Base-by-base conservation (phyloP, 2,888 invertebrate species). In the Nomada ruficornis region DNA sequence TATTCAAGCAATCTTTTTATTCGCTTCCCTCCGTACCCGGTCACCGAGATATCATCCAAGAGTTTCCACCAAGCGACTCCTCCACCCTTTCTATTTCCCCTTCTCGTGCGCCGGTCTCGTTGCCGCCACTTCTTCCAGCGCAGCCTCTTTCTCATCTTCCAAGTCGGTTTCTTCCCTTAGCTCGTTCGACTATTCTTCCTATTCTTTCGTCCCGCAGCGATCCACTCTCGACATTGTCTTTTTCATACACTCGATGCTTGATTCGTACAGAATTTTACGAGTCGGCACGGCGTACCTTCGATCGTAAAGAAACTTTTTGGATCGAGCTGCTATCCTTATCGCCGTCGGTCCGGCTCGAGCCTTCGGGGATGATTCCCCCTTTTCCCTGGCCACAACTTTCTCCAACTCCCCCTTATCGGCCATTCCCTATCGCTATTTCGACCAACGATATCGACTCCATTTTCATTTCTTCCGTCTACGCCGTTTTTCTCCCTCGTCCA, bases 221-320 rank as follows among this genome's bases (percentile, higher is more conserved):
- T 67, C 69, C 65, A 64, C 73, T 74, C 50, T 75, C 78, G 78
- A 54, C 77, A 63, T 75, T 76, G 71, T 69, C 78, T 76, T 80
- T 83, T 76, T 78, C 79, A 64, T 72, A 70, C 76, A 69, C 68
- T 65, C 77, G 83, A 54, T 74, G 65, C 70, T 86, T 62, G 86
- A 88, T 88, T 86, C 81, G 76, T 75, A 36, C 65, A 71, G 79
- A 68, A 85, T 83, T 88, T 87, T 83, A 84, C 86, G 88, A 87
- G 83, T 75, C 76, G 76, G 69, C 80, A 79, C 76, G 76, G 69
- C 80, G 80, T 86, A 82, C 72, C 71, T 64, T 52, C 23, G 47
- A 62, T 47, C 77, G 68, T 88, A 88, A 88, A 86, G 84, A 88
- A 87, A 88, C 74, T 88, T 88, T 86, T 86, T 83, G 72, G 81